Conservation (phyloP, 1,140 invertebrate species). For the Zophobas morio region DNA sequence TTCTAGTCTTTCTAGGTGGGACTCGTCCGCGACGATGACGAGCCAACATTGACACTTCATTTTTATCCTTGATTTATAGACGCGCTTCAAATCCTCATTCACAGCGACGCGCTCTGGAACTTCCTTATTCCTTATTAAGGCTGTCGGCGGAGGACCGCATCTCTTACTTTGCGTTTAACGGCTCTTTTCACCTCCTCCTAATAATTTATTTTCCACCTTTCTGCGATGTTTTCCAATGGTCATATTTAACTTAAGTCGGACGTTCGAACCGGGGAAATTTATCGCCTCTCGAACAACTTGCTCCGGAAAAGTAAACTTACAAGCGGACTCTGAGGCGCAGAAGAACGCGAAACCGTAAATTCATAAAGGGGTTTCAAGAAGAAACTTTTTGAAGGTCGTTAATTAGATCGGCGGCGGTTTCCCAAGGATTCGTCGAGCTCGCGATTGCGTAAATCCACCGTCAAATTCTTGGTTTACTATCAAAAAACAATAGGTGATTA, state of each 20-base stretch:
- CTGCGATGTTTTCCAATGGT: slow-evolving; percentile 1
- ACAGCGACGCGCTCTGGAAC: background rate
- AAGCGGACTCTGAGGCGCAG: background rate
- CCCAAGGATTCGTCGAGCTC: too few relatives aligned
- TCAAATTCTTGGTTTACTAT: too few relatives aligned
- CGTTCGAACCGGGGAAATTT: background rate
- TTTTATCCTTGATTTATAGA: slow-evolving; percentile 31
- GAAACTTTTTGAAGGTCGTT: too few relatives aligned
- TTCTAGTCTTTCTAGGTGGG: slow-evolving; percentile 18
- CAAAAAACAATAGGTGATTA: too few relatives aligned
- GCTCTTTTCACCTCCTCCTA: background rate
- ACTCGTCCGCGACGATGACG: background rate
- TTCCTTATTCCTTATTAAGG: slow-evolving; percentile 36
- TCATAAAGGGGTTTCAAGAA: background rate
- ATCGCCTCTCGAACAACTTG: background rate
- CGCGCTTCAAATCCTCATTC: background rate
- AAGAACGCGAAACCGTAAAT: background rate
- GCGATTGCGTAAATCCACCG: too few relatives aligned
- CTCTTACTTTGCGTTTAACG: background rate
- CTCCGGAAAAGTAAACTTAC: background rate
- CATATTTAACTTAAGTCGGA: slow-evolving; percentile 2
- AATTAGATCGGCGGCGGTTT: too few relatives aligned
- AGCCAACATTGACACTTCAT: slow-evolving; percentile 1
- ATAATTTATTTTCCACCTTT: background rate
- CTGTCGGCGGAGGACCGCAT: slow-evolving; percentile 11